Evolutionary conservation across 2,113 vertebrate species (phyloP).

Genomic region (Sylvietta virens): DNA sequence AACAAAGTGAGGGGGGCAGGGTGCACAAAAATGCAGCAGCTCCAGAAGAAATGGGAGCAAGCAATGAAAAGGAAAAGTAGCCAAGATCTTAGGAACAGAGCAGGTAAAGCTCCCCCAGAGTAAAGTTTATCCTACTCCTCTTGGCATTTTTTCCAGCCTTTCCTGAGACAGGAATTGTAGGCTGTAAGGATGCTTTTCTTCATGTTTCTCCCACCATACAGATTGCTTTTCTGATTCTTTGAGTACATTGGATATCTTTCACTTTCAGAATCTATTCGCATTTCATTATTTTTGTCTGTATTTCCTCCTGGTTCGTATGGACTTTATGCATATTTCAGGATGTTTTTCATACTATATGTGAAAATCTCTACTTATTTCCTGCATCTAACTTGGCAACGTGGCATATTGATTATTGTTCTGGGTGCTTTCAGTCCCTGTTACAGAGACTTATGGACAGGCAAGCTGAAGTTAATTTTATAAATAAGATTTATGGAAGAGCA

Average conservation of each 20-base stretch:
- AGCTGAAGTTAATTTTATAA: neutral
- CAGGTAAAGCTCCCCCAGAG: neutral
- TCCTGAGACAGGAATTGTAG: neutral
- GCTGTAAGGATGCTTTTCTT: neutral
- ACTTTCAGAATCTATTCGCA: neutral
- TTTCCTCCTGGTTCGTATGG: neutral
- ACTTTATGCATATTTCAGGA: constrained; percentile 1
- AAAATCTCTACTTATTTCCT: neutral
- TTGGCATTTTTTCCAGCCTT: neutral
- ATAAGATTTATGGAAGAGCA: neutral
- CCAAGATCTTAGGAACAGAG: neutral
- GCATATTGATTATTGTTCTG: neutral
- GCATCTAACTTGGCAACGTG: neutral
- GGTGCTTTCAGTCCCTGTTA: neutral
- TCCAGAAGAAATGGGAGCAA: neutral
- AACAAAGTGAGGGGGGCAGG: neutral
- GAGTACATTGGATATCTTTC: neutral
- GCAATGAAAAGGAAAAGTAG: neutral
- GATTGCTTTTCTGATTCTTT: neutral
- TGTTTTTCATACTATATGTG: neutral
- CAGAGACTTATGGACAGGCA: neutral
- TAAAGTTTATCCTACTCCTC: neutral
- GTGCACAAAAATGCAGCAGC: neutral
- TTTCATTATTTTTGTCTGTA: neutral
- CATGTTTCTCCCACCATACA: neutral